A percentile compares a stretch with the other conserved stretches of the same genome.
These are phyloP conservation scores for Gorsachius magnificus DNA, from an alignment of 2,797 vertebrate genomes.

Conservation along the genomic window DNA sequence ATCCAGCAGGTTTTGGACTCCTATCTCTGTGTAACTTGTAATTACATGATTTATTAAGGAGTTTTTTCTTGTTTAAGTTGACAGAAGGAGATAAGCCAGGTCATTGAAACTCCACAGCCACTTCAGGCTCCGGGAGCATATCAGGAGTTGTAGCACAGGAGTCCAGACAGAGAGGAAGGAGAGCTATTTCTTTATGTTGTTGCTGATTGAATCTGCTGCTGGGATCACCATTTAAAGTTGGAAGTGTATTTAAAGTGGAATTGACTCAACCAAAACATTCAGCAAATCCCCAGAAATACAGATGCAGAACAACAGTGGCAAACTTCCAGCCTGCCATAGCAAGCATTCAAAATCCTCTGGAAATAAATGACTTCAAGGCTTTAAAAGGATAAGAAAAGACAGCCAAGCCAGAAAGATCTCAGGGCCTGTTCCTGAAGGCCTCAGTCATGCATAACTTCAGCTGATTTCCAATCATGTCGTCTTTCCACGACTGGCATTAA, in stretches of 20 bases:
- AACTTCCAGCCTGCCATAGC: slow-evolving; percentile 31
- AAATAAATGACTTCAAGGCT: slow-evolving; percentile 28
- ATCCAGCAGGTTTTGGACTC: background rate
- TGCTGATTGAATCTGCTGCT: background rate
- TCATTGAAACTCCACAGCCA: slow-evolving; percentile 38
- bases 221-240: slow-evolving; percentile 5
- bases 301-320: slow-evolving; percentile 48
- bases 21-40: slow-evolving; percentile 42
- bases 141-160: background rate
- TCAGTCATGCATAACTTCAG: background rate
- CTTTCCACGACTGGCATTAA: background rate
- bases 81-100: slow-evolving; percentile 23
- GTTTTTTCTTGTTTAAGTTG: slow-evolving; percentile 37
- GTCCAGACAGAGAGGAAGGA: background rate
- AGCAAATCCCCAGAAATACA: slow-evolving; percentile 27
- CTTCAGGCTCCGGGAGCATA: background rate
- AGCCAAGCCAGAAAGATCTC: slow-evolving; percentile 1
- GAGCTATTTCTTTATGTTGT: background rate
- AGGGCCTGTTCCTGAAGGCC: background rate
- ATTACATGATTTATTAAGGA: slow-evolving; percentile 40
- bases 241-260: slow-evolving; percentile 35
- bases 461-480: background rate
- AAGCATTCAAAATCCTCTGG: slow-evolving; percentile 11
- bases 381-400: slow-evolving; percentile 29
- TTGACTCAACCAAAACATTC: slow-evolving; percentile 49